Base-by-base conservation (phyloP, 2,888 invertebrate species). In the Torymus aiolomorphi region DNA sequence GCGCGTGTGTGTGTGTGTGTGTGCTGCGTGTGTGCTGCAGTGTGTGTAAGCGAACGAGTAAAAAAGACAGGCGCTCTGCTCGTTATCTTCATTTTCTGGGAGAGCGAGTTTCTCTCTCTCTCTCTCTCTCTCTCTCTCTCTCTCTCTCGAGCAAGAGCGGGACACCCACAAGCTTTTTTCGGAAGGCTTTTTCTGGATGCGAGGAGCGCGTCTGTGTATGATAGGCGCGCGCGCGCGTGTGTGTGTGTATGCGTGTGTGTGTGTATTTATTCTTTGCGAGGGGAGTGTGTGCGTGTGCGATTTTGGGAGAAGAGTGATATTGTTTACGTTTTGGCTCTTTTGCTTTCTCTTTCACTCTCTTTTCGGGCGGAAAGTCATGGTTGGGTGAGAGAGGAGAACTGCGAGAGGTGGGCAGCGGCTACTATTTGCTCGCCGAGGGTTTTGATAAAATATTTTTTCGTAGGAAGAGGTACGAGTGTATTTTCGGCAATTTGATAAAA, bases 11-110 rank as follows among this genome's bases (percentile, higher is more conserved):
- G 51, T 70, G 52, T 65, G 62, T 65, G 66, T 42, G 54, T 49
- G 56, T 14, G 18, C 16, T 24, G n/a, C 31, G 51, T 13, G 63
- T 24, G 56, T 49, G n/a, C n/a, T n/a, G n/a, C n/a, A n/a, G 31
- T 71, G 76, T 52, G 74, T 81, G 18, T 65, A n/a, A n/a, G n/a
- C n/a, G n/a, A 73, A 74, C 73, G 54, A 78, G 81, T 42, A 42
- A 42, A 42, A 42, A 42, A 42, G 42, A 42, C 42, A 42, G 42
- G 42, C 42, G 42, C 42, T 42, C 31, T 31, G 81, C 81, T 78
- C 79, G 73, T 78, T 78, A 76, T 82, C 82, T 83, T 71, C 70
- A 80, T 82, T 78, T 82, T 78, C 81, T 72, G 69, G 79, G 75
- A 57, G 24, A 61, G 54, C 71, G 49, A 54, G 18, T 20, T 75